phyloP scores from a whole-genome alignment of 2,888 invertebrate genomes.

The Euclidia mi region DNA sequence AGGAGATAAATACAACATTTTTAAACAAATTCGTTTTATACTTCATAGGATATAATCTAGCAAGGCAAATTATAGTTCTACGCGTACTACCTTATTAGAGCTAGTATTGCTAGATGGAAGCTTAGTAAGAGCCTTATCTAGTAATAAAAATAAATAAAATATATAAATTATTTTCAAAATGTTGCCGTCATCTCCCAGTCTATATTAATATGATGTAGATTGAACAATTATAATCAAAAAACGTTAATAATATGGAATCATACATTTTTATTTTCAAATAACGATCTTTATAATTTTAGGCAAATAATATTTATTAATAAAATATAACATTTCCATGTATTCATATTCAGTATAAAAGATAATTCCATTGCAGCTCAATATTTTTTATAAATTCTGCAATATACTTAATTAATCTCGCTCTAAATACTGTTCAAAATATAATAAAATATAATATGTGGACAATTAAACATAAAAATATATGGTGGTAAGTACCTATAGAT shows the following conservation, averaged over 20 bases:
- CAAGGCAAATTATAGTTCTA: no score
- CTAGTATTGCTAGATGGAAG: no score
- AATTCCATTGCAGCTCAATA: background rate
- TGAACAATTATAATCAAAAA: constrained; percentile 34
- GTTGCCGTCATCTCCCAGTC: no score
- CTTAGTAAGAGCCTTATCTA: no score
- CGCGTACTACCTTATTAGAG: no score
- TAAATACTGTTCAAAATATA: background rate
- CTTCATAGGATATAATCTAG: no score
- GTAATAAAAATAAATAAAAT: no score
- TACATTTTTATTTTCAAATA: constrained; percentile 48
- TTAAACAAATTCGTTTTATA: no score
- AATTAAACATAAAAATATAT: background rate
- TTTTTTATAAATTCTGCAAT: no score
- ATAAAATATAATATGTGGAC: constrained; percentile 4
- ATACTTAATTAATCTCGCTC: constrained; percentile 4
- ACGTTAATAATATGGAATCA: constrained; percentile 54
- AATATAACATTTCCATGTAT: background rate
- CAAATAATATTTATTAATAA: constrained; percentile 15
- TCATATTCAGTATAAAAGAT: background rate
- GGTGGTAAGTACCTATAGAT: constrained; percentile 4
- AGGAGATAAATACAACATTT: constrained; percentile 21
- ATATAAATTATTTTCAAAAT: no score
- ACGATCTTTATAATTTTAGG: constrained; percentile 56
- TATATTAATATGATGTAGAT: background rate